Conservation (phyloP, 2,113 vertebrate species). For the Scopus umbretta region DNA sequence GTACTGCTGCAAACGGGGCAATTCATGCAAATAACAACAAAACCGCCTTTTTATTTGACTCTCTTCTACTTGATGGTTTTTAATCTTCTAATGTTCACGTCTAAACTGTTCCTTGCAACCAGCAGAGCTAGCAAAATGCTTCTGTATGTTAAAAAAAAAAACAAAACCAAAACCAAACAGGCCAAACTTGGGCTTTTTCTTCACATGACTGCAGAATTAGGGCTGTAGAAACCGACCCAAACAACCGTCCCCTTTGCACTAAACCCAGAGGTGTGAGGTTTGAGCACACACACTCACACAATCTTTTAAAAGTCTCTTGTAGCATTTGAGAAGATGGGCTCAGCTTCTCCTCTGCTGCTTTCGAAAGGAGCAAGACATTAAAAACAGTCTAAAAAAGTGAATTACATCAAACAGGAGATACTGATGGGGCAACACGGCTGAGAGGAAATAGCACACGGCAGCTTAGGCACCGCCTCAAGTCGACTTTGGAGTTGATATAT, state of each 20-base stretch:
- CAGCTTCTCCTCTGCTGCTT: not conserved
- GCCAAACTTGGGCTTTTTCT: not conserved
- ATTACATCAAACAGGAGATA: not conserved
- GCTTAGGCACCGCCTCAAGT: not conserved
- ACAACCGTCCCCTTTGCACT: not conserved
- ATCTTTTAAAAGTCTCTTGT: not conserved
- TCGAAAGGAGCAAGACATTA: not conserved
- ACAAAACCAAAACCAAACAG: too few species aligned
- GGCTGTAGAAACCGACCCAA: not conserved
- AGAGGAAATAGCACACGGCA: not conserved
- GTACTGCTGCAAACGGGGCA: not conserved
- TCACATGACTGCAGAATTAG: not conserved
- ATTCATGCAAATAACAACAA: not conserved
- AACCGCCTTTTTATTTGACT: not conserved
- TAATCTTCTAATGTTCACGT: fast-evolving
- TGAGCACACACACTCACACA: fast-evolving
- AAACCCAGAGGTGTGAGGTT: not conserved
- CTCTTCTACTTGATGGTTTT: not conserved
- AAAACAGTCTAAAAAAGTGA: not conserved
- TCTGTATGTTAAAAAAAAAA: not conserved
- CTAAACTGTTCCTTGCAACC: not conserved
- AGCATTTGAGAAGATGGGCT: not conserved
- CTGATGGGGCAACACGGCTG: fast-evolving
- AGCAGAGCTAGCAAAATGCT: not conserved
- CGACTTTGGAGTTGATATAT: not conserved